These are phyloP conservation scores for Chamaetylas fuelleborni DNA, from an alignment of 2,113 vertebrate species.

Conservation along the genomic window DNA sequence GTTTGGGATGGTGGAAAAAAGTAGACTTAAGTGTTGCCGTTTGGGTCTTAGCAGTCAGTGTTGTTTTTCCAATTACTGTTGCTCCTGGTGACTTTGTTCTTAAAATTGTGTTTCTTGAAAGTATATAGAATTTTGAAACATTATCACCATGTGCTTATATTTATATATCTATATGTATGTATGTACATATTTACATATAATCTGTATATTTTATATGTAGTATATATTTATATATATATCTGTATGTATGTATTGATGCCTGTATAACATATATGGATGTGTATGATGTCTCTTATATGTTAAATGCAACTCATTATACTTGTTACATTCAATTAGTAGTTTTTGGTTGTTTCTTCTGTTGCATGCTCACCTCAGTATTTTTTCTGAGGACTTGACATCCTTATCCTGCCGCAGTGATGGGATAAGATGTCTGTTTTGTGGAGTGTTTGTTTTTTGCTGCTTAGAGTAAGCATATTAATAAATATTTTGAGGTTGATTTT, in stretches of 20 bases:
- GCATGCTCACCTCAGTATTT: accelerated
- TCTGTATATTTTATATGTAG: not conserved
- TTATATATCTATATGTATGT: not conserved
- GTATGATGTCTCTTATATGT: not conserved
- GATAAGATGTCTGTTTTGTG: not conserved
- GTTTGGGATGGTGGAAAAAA: not conserved
- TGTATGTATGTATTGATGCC: not conserved
- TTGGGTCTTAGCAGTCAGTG: not conserved
- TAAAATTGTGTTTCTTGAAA: not conserved
- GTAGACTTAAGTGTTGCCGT: not conserved
- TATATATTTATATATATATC: not conserved
- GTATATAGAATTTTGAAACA: not conserved
- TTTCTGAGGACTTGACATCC: not conserved
- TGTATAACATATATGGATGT: not conserved
- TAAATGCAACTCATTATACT: not conserved
- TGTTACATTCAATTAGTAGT: not conserved
- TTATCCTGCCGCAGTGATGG: not conserved
- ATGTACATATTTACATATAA: not conserved
- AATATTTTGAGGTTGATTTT: not conserved
- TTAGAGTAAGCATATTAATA: not conserved
- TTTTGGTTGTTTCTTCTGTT: not conserved
- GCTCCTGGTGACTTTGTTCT: not conserved
- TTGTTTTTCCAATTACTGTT: not conserved
- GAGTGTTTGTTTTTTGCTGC: not conserved
- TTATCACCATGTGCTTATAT: not conserved